Conservation (phyloP, 2,797 vertebrate species). For the Pipistrellus pygmaeus region DNA sequence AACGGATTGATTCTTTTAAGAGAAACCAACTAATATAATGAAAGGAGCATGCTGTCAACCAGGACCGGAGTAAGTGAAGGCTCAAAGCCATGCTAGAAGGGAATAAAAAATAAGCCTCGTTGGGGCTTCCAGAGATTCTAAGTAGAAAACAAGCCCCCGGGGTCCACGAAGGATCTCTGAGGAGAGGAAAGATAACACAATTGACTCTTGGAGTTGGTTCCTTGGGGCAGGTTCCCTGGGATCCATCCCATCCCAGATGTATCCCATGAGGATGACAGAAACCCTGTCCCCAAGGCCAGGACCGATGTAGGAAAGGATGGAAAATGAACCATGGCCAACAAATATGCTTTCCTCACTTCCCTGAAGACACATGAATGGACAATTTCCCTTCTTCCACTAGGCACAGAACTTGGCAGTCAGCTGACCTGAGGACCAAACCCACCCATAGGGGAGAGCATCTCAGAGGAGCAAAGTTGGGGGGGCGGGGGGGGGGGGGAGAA, state of each 20-base stretch:
- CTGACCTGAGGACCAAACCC: background rate
- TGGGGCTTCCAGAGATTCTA: background rate
- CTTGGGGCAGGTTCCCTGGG: background rate
- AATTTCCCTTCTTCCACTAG: background rate
- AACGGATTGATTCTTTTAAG: background rate
- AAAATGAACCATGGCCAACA: background rate
- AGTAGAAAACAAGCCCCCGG: background rate
- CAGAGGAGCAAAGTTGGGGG: background rate
- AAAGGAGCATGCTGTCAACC: background rate
- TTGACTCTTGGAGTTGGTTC: background rate
- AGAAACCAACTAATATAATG: slow-evolving; percentile 4
- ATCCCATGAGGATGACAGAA: background rate
- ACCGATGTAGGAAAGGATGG: background rate
- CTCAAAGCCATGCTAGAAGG: background rate
- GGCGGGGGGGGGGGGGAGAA: too few species aligned
- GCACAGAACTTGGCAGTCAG: background rate
- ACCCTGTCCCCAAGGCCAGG: background rate
- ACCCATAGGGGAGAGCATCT: background rate
- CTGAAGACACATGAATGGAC: background rate
- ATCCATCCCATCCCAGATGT: background rate
- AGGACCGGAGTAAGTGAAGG: background rate
- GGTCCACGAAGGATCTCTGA: background rate
- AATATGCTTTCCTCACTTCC: background rate
- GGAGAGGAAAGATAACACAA: background rate
- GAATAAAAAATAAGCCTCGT: background rate